Base-by-base conservation (phyloP, 2,888 invertebrate species). In the Dicranocentrus wangi region DNA sequence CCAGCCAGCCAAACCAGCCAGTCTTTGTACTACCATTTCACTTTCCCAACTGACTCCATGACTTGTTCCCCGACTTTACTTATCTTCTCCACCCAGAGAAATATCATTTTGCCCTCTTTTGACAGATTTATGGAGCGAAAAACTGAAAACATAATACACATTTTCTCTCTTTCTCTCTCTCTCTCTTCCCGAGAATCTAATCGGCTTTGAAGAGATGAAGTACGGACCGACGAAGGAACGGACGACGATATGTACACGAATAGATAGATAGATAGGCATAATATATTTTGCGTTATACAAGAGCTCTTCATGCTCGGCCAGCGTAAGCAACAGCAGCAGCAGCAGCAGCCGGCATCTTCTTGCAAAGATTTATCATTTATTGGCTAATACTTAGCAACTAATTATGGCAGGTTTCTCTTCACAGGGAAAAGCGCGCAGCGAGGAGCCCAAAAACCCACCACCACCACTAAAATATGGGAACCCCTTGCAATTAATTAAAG, bases 41-140 rank as follows among this genome's bases (percentile, higher is more conserved):
- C 63, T 32, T 19, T 28, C 39, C 32, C 43, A 23, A 39, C 69
- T 55, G 19, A 39, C 39, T 63, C 25, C 21, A 55, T 55, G 19
- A 39, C 39, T 63, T 32, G 28, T 32, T 10, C 23, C 21, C 23
- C 21, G 21, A 17, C 43, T 65, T 43, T 13, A 25, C 10, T 42
- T 23, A 13, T 61, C 19, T 61, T 76, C 47, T 65, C 25, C 65
- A 61, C 51, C 70, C 21, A 42, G 69, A 60, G 63, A 77, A 77
- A 77, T 69, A 77, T 77, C 77, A 70, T 61, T 60, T 70, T 70
- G 51, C 66, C 65, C 63, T 68, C 61, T 27, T 53, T 51, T 77
- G 77, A 77, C 77, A 77, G 69, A 70, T 77, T 77, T 77, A 77
- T 77, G 58, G 77, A 58, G 28, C 76, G 60, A 76, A 66, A 43